Evolutionary conservation across 2,113 vertebrate genomes (phyloP), one percentile per base, ranked within the genome.

Genomic region (Rhinoderma darwinii): DNA sequence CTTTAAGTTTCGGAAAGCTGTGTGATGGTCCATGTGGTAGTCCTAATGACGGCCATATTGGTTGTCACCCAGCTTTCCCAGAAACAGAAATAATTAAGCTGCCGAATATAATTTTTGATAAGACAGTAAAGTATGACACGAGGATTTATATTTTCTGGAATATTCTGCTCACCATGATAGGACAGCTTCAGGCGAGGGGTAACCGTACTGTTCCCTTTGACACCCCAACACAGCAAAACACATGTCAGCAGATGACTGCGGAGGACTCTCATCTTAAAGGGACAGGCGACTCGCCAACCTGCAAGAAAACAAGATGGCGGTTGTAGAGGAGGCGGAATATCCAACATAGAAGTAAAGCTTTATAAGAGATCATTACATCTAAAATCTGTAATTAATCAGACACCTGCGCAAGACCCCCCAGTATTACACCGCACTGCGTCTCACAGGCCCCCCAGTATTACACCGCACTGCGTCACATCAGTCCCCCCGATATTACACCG

Each of bases 121-220:
- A 50, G 2, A 50, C 12, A 14, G 2, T 20, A 54, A 54, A 54
- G 18, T 0, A 54, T 20, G 18, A 54, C 15, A 54, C 47, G 7
- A 18, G 18, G 50, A 54, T 54, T 54, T 54, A 54, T 54, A 20
- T 54, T 54, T 14, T 10, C 47, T 10, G 2, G 47, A 7, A 50
- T 50, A 10, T 50, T 14, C 47, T 43, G 63, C 85, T 87, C 27
- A 87, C 85, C 68, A 0, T 81, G 85, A 74, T 82, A 74, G 9
- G 85, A 87, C 39, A 87, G 39, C 43, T 87, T 87, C n/a, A 87
- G 78, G 1, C 85, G 85, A 1, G 85, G 85, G 25, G 77, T 74
- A 39, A 87, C 37, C 9, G 66, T 59, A 6, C 37, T 61, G 51
- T 81, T 54, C 37, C 68, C 85, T 30, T 22, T 61, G 5, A 82